Evolutionary conservation across 2,888 invertebrate genomes (phyloP).

Genomic region (Drosophila putrida): DNA sequence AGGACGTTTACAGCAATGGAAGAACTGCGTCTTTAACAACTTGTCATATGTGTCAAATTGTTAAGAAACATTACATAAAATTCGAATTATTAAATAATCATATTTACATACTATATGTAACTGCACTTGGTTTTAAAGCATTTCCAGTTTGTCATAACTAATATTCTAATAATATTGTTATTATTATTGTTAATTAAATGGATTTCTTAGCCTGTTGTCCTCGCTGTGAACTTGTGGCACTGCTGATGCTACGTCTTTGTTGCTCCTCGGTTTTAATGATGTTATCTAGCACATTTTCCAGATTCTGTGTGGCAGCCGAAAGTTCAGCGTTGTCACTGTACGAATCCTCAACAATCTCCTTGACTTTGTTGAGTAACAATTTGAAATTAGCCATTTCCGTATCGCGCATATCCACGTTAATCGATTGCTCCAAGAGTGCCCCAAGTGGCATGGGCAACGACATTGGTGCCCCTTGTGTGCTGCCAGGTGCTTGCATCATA

Average conservation of each 20-base stretch:
- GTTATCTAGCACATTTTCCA: slow-evolving; percentile 84
- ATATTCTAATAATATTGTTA: neutral
- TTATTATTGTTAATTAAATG: neutral
- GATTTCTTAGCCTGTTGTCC: neutral
- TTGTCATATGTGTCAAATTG: slow-evolving; percentile 30
- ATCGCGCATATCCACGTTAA: slow-evolving; percentile 69
- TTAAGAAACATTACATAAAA: slow-evolving; percentile 25
- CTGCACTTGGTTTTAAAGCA: slow-evolving; percentile 35
- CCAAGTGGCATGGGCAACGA: slow-evolving; percentile 48
- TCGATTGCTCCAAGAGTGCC: slow-evolving; percentile 60
- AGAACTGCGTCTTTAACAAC: slow-evolving; percentile 26
- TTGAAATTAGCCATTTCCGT: slow-evolving; percentile 84
- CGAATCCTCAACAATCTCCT: slow-evolving; percentile 85
- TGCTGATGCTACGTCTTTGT: slow-evolving; percentile 69
- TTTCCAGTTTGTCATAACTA: slow-evolving; percentile 9
- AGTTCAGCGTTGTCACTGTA: slow-evolving; percentile 85
- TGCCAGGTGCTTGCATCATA: slow-evolving; percentile 23
- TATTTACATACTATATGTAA: slow-evolving; percentile 1
- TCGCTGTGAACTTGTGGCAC: slow-evolving; percentile 27
- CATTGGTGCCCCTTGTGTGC: slow-evolving; percentile 10
- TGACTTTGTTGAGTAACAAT: slow-evolving; percentile 83
- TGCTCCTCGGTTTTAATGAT: slow-evolving; percentile 84
- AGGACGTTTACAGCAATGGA: slow-evolving; percentile 12
- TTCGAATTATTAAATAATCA: neutral
- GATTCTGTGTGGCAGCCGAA: slow-evolving; percentile 84